Evolutionary conservation across 2,888 invertebrate species (phyloP).

Genomic region (Helobdella robusta): DNA sequence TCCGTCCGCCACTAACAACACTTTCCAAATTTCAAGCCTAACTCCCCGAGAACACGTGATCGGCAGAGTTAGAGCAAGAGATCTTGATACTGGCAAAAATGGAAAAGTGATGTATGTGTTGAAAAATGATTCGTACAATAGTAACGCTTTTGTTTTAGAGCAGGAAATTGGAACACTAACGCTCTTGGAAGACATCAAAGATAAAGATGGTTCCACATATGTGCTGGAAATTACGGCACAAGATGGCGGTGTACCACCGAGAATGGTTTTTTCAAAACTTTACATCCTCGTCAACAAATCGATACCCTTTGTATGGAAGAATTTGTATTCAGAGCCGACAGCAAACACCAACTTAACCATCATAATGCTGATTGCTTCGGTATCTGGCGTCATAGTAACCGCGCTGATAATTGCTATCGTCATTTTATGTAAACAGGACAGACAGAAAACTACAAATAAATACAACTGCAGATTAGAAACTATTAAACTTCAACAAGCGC

Average conservation of each 20-base stretch:
- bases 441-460: constrained; percentile 17
- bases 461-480: constrained; percentile 29
- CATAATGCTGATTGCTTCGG: constrained; percentile 30
- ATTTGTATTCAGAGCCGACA: no score
- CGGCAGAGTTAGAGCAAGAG: constrained; percentile 29
- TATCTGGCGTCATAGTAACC: constrained; percentile 30
- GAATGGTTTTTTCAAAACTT: constrained; percentile 21
- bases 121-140: constrained; percentile 17
- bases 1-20: constrained; percentile 31
- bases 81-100: constrained; percentile 31
- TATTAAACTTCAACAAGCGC: constrained; percentile 20
- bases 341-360: constrained; percentile 29
- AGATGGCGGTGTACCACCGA: constrained; percentile 26
- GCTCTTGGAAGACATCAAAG: constrained; percentile 24
- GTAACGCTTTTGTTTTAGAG: constrained; percentile 29
- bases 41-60: constrained; percentile 30
- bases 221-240: constrained; percentile 27
- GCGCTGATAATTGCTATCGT: constrained; percentile 33
- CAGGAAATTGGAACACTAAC: constrained; percentile 27
- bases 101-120: constrained; percentile 27
- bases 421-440: constrained; percentile 18
- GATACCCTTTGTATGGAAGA: constrained; percentile 24
- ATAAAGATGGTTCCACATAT: constrained; percentile 18
- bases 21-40: constrained; percentile 27
- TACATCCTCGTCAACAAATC: constrained; percentile 29